Evolutionary conservation across 2,888 invertebrate genomes (phyloP).

Genomic region (Ochlodes sylvanus): DNA sequence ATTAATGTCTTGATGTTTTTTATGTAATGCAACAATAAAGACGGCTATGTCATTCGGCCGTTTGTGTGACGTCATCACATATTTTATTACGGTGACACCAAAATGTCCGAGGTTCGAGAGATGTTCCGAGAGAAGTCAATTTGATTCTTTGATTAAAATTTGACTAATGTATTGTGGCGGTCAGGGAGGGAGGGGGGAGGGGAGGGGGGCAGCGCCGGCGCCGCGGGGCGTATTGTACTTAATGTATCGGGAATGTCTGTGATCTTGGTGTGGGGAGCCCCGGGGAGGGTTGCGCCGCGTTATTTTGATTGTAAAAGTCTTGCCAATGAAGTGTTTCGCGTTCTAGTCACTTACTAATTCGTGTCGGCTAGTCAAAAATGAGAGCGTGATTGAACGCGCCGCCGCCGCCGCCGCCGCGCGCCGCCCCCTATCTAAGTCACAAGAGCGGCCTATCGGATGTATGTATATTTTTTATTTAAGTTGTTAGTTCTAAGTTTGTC

Average conservation of each 20-base stretch:
- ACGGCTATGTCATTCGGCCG: too few species aligned
- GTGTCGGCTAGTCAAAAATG: slow-evolving; percentile 79
- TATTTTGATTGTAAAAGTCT: slow-evolving; percentile 56
- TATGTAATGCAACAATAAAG: too few species aligned
- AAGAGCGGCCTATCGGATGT: slow-evolving; percentile 73
- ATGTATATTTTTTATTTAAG: slow-evolving; percentile 69
- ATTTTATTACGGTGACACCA: too few species aligned
- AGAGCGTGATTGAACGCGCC: slow-evolving; percentile 41
- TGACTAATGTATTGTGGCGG: too few species aligned
- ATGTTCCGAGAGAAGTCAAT: too few species aligned
- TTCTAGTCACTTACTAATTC: slow-evolving; percentile 81
- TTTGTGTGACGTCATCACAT: too few species aligned
- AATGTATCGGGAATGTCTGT: slow-evolving; percentile 63
- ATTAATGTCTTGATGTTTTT: too few species aligned
- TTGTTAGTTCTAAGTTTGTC: slow-evolving; percentile 51
- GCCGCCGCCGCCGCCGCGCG: slow-evolving; percentile 40
- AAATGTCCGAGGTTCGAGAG: too few species aligned
- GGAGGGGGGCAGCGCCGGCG: neutral
- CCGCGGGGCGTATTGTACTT: slow-evolving; percentile 49
- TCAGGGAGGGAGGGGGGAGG: neutral
- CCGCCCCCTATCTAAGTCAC: slow-evolving; percentile 68
- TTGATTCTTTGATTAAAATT: too few species aligned
- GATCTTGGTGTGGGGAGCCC: slow-evolving; percentile 45
- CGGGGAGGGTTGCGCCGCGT: slow-evolving; percentile 43
- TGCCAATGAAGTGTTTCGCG: slow-evolving; percentile 77